Evolutionary conservation across 2,113 vertebrate genomes (phyloP).

Genomic region (Hypomesus transpacificus): DNA sequence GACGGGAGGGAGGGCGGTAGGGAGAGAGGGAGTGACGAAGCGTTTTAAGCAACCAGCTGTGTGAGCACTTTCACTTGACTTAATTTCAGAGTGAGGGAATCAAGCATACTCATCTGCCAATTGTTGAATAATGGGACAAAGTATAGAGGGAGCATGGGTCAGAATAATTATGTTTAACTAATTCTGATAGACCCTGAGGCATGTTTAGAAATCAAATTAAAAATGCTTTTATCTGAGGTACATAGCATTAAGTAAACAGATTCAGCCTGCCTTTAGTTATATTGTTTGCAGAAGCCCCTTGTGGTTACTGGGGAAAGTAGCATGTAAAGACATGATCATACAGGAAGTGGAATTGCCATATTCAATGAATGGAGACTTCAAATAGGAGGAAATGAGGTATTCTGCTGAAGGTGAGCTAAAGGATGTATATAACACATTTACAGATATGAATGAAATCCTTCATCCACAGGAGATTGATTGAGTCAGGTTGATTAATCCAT

Average conservation of each 20-base stretch:
- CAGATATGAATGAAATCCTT: neutral
- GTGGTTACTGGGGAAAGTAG: neutral
- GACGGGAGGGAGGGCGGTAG: neutral
- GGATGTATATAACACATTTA: no score
- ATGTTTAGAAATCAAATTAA: neutral
- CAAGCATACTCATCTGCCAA: neutral
- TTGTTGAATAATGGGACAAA: neutral
- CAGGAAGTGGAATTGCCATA: neutral
- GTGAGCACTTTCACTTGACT: neutral
- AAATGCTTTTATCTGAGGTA: neutral
- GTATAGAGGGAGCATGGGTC: neutral
- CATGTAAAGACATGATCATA: neutral
- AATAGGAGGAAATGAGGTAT: neutral
- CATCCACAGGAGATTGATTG: constrained; percentile 31
- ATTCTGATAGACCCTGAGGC: neutral
- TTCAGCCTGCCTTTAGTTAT: neutral
- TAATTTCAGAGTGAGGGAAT: neutral
- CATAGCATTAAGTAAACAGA: neutral
- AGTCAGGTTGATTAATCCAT: constrained; percentile 50
- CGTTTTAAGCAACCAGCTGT: neutral
- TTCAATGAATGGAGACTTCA: neutral
- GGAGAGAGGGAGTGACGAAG: neutral
- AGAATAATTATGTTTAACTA: constrained; percentile 11
- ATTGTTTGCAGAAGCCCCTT: constrained; percentile 1
- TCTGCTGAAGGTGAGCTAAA: constrained; percentile 22